A percentile compares a stretch with the other conserved stretches of the same genome.
phyloP scores from a whole-genome alignment of 2,113 vertebrate genomes.

The Fregetta grallaria region DNA sequence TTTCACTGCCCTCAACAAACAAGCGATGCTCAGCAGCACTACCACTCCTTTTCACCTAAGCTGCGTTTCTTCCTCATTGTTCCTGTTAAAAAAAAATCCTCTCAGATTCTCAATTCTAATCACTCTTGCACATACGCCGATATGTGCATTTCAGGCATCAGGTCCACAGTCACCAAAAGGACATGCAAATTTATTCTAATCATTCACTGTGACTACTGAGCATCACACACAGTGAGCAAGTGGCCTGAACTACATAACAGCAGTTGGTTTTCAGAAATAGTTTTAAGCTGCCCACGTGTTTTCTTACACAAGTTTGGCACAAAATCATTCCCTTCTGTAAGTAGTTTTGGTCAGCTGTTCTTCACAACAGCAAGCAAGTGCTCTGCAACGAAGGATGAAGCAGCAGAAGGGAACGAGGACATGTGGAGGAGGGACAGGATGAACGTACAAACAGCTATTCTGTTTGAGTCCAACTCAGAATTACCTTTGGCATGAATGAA shows the following conservation, averaged over 20 bases:
- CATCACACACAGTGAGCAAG: neutral
- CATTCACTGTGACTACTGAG: neutral
- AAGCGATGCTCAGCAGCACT: neutral
- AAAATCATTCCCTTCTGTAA: neutral
- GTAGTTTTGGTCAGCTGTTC: neutral
- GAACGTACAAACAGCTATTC: neutral
- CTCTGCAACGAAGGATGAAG: neutral
- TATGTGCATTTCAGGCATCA: neutral
- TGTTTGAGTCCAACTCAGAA: neutral
- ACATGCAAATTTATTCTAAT: neutral
- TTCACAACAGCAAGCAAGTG: neutral
- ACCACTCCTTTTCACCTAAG: neutral
- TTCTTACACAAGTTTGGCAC: constrained; percentile 19
- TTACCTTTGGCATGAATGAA: constrained; percentile 6
- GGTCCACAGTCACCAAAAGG: neutral
- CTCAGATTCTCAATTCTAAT: neutral
- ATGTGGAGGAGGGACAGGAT: constrained; percentile 5
- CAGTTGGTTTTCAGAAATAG: neutral
- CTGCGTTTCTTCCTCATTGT: neutral
- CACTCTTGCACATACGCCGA: neutral
- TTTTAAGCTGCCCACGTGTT: constrained; percentile 5
- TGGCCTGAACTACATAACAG: neutral
- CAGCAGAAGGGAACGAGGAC: constrained; percentile 3
- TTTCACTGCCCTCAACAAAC: neutral
- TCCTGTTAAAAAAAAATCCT: neutral